These are phyloP conservation scores for Plebejus argus DNA, from an alignment of 2,888 invertebrate species.

Conservation along the genomic window DNA sequence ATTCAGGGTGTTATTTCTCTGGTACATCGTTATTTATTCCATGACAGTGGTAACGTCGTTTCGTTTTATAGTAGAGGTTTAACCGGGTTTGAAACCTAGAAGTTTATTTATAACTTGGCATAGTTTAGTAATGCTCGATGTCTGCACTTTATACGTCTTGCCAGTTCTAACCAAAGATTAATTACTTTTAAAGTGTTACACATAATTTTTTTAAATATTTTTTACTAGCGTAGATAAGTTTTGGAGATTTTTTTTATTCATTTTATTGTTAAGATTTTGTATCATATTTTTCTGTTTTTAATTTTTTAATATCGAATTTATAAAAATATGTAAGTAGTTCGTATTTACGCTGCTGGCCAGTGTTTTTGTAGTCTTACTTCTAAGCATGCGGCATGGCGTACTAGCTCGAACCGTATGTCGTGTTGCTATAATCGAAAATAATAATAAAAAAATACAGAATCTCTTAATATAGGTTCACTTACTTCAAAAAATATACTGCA, in stretches of 20 bases:
- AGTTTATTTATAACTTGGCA: not conserved
- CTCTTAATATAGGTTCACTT: not conserved
- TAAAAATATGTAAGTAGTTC: not conserved
- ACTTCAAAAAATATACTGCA: not conserved
- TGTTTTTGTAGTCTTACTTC: not conserved
- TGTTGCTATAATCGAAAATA: not conserved
- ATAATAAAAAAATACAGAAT: not conserved
- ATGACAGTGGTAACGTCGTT: not conserved
- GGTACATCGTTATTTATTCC: conserved; percentile 55
- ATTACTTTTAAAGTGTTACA: conserved; percentile 42
- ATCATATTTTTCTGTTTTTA: not conserved
- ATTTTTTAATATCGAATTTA: conserved; percentile 7
- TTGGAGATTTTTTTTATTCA: conserved; percentile 9
- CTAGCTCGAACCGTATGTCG: not conserved
- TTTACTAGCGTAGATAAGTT: conserved; percentile 10
- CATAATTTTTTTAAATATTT: conserved; percentile 18
- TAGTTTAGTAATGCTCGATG: not conserved
- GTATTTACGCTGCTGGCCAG: conserved; percentile 14
- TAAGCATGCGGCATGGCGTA: not conserved
- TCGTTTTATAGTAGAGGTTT: not conserved
- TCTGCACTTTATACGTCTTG: conserved; percentile 50
- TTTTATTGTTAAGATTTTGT: conserved; percentile 12
- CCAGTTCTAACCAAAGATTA: conserved; percentile 70
- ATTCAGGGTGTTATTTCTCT: conserved; percentile 57
- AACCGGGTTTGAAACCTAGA: not conserved